phyloP scores from a whole-genome alignment of 2,888 invertebrate genomes.

The Reticulitermes lucifugus region DNA sequence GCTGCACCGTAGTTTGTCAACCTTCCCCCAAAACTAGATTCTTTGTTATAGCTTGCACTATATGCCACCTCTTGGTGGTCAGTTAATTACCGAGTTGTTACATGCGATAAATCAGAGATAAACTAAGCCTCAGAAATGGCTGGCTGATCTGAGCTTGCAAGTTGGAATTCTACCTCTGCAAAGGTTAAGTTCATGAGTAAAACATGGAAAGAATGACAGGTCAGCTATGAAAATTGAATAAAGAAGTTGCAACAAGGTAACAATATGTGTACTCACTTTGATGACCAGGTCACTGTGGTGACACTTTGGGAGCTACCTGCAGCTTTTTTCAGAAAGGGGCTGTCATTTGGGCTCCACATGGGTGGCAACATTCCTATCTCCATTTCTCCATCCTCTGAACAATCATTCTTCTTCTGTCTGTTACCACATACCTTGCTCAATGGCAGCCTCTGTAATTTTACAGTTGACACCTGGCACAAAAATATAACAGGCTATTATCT shows the following conservation, averaged over 20 bases:
- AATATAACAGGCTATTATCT: neutral
- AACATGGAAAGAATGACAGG: conserved; percentile 39
- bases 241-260: neutral
- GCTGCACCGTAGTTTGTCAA: too few relatives aligned
- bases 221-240: neutral
- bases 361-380: conserved; percentile 62
- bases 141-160: too few relatives aligned
- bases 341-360: conserved; percentile 57
- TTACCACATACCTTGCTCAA: neutral
- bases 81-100: too few relatives aligned
- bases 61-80: too few relatives aligned
- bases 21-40: too few relatives aligned
- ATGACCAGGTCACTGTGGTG: neutral
- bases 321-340: conserved; percentile 6
- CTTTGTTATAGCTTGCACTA: too few relatives aligned
- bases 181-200: too few relatives aligned
- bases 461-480: conserved; percentile 23
- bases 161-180: too few relatives aligned
- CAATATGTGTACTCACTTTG: conserved; percentile 42
- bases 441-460: conserved; percentile 4
- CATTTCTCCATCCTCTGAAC: conserved; percentile 55
- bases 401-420: conserved; percentile 18
- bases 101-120: too few relatives aligned
- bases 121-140: too few relatives aligned
- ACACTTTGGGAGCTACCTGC: neutral